Evolutionary conservation across 1,140 invertebrate genomes (phyloP).

Genomic region (Papilio helenus): DNA sequence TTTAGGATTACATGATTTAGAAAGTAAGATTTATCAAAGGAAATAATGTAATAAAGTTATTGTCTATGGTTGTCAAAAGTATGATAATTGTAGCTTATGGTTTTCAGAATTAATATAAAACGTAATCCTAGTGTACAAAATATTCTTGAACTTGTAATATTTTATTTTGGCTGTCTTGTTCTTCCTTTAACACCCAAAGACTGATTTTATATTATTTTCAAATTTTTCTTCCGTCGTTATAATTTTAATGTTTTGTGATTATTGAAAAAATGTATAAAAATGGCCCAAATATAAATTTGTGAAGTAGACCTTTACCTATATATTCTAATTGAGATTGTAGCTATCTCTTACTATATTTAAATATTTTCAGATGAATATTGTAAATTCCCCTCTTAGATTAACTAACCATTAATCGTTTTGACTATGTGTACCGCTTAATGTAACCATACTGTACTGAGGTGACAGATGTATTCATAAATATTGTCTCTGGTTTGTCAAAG

Average conservation of each 20-base stretch:
- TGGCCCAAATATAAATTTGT: slow-evolving; percentile 31
- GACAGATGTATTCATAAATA: background rate
- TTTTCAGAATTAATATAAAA: slow-evolving; percentile 3
- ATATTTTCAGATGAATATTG: slow-evolving; percentile 36
- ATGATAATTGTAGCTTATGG: background rate
- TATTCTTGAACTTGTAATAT: background rate
- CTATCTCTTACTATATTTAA: slow-evolving; percentile 28
- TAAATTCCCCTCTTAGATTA: slow-evolving; percentile 12
- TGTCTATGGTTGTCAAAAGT: background rate
- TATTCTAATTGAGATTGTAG: slow-evolving; percentile 15
- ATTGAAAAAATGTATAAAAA: background rate
- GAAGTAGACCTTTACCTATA: slow-evolving; percentile 18
- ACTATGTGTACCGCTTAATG: slow-evolving; percentile 9
- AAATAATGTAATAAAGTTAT: background rate
- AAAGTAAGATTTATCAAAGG: background rate
- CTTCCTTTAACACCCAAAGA: slow-evolving; percentile 51
- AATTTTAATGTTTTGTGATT: slow-evolving; percentile 8
- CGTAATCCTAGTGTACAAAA: background rate
- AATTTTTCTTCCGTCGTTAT: slow-evolving; percentile 2
- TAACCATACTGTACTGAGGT: background rate
- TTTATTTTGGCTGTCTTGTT: slow-evolving; percentile 21
- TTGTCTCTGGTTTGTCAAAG: background rate
- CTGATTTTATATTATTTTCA: slow-evolving; percentile 55
- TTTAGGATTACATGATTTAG: background rate
- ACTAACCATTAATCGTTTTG: background rate